phyloP scores from a whole-genome alignment of 2,113 vertebrate species.

The Chiloscyllium plagiosum region DNA sequence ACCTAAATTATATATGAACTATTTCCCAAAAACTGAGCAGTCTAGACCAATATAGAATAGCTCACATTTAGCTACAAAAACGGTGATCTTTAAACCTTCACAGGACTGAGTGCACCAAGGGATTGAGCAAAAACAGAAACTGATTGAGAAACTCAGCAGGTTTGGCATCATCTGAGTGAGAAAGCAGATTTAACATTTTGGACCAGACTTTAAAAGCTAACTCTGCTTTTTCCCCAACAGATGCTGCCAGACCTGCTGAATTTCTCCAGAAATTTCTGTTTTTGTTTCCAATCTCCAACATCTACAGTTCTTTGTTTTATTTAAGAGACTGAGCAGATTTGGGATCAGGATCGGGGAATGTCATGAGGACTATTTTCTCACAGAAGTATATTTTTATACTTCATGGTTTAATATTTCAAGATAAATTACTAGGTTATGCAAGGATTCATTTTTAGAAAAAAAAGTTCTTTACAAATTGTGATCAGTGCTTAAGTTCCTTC shows the following conservation, averaged over 20 bases:
- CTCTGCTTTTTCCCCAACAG: too few species aligned
- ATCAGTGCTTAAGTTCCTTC: neutral
- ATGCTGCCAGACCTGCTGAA: too few species aligned
- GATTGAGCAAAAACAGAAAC: too few species aligned
- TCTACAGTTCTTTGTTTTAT: too few species aligned
- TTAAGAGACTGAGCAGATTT: neutral
- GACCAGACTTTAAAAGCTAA: too few species aligned
- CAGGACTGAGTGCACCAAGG: neutral
- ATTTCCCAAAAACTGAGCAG: neutral
- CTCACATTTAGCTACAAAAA: neutral
- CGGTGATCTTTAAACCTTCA: neutral
- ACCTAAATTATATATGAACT: neutral
- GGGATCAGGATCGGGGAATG: neutral
- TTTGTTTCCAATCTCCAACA: too few species aligned
- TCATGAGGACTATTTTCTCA: neutral
- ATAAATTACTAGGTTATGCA: neutral
- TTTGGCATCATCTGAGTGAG: too few species aligned
- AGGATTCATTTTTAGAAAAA: neutral
- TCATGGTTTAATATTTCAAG: neutral
- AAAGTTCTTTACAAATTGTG: neutral
- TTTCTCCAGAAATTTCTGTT: too few species aligned
- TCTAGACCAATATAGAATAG: neutral
- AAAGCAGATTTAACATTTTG: too few species aligned
- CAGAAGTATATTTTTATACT: neutral
- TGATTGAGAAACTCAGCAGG: too few species aligned